A percentile compares a stretch with the other conserved stretches of the same genome.
These are phyloP conservation scores for Drosophila limbata DNA, from an alignment of 2,888 invertebrate species.

Conservation along the genomic window DNA sequence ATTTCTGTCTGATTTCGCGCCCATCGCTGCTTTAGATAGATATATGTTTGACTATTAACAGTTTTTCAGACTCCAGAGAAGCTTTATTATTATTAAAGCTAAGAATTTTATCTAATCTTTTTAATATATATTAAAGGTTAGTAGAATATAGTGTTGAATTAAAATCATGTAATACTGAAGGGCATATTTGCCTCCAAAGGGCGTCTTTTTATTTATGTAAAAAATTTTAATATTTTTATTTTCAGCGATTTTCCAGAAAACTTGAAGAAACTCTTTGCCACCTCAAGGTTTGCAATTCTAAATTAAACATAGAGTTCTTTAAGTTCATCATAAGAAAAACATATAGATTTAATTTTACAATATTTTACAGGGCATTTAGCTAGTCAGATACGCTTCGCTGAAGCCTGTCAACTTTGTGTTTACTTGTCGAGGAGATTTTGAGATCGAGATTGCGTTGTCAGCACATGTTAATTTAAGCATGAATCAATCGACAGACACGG, in stretches of 20 bases:
- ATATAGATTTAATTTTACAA: neutral
- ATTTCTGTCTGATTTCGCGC: too few species aligned
- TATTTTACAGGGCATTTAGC: slow-evolving; percentile 21
- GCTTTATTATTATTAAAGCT: neutral
- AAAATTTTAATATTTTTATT: too few species aligned
- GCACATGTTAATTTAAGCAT: slow-evolving; percentile 49
- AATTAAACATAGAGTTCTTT: too few species aligned
- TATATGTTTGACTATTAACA: neutral
- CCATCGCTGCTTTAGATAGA: neutral
- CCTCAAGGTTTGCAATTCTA: too few species aligned
- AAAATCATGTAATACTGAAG: neutral
- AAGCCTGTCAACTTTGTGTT: slow-evolving; percentile 17
- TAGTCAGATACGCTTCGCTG: slow-evolving; percentile 1
- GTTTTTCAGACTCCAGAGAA: neutral
- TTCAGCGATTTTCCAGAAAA: too few species aligned
- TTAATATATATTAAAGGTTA: neutral
- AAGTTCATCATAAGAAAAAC: neutral
- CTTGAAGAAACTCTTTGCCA: too few species aligned
- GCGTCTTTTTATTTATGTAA: neutral
- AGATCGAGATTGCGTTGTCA: slow-evolving; percentile 33
- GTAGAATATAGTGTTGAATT: neutral
- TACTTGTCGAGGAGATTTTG: slow-evolving; percentile 17
- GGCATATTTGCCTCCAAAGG: neutral
- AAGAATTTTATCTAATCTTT: neutral
- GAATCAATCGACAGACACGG: slow-evolving; percentile 31